Evolutionary conservation across 1,140 invertebrate genomes (phyloP).

Genomic region (Rhopalosiphum maidis): DNA sequence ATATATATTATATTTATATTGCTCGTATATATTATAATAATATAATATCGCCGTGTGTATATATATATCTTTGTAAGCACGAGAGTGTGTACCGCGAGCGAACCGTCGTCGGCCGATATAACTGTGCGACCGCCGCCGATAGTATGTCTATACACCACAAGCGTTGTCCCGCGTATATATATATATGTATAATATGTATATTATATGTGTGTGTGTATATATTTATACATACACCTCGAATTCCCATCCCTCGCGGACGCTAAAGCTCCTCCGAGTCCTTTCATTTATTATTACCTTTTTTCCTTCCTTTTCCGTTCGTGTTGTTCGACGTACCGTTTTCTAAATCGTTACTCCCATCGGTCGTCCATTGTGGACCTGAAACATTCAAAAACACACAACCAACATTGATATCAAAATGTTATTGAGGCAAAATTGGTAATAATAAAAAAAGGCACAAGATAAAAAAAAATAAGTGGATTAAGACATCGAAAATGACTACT

Average conservation of each 20-base stretch:
- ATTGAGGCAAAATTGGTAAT: background rate
- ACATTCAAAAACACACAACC: conserved; percentile 31
- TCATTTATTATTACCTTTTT: conserved; percentile 52
- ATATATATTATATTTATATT: background rate
- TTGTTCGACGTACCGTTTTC: conserved; percentile 49
- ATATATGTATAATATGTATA: background rate
- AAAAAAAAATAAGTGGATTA: background rate
- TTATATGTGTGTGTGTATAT: background rate
- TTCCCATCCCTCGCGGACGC: no score
- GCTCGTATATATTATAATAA: conserved; percentile 7
- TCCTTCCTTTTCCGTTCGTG: conserved; percentile 34
- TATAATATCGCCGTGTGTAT: background rate
- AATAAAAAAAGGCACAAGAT: background rate
- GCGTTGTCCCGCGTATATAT: background rate
- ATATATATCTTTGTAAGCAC: background rate
- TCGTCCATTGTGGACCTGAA: conserved; percentile 54
- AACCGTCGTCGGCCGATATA: background rate
- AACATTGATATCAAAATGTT: background rate
- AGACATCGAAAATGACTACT: background rate
- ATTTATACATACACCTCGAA: background rate
- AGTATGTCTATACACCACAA: background rate
- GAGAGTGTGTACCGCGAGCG: no score
- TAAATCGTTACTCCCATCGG: conserved; percentile 44
- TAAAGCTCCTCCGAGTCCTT: background rate
- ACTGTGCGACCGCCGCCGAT: background rate